A percentile compares a stretch with the other conserved stretches of the same genome.
These are phyloP conservation scores for Blastobasis lacticolella DNA, from an alignment of 2,888 invertebrate species.

Conservation along the genomic window DNA sequence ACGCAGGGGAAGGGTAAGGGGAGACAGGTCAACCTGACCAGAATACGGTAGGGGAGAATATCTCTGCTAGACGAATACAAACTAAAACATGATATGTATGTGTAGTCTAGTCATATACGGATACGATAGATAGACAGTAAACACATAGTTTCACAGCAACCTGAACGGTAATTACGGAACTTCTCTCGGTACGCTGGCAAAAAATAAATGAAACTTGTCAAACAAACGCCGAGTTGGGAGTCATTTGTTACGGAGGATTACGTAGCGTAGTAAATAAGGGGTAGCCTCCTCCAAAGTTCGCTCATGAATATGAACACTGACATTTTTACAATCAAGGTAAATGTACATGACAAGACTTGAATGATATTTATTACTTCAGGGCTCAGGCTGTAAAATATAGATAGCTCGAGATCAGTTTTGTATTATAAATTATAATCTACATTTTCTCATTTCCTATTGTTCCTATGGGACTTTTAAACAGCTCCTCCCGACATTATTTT, in stretches of 20 bases:
- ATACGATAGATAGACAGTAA: too few species aligned
- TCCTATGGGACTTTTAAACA: too few species aligned
- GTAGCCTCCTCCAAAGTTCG: not conserved
- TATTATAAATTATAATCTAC: too few species aligned
- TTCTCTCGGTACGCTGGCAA: slow-evolving; percentile 22
- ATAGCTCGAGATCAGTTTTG: too few species aligned
- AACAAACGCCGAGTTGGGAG: slow-evolving; percentile 13
- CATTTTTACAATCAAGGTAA: too few species aligned
- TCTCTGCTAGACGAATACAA: slow-evolving; percentile 27
- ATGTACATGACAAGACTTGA: too few species aligned
- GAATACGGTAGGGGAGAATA: slow-evolving; percentile 26
- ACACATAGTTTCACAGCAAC: not conserved
- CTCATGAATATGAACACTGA: not conserved
- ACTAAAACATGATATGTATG: not conserved
- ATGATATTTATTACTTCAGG: too few species aligned
- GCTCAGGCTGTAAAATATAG: too few species aligned
- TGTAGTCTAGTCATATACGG: not conserved
- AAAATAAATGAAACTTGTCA: slow-evolving; percentile 31
- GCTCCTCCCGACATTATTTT: too few species aligned
- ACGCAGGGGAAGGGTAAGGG: not conserved
- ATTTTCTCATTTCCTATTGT: too few species aligned
- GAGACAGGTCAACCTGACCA: slow-evolving; percentile 19
- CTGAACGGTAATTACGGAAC: slow-evolving; percentile 36
- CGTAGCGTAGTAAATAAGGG: not conserved
- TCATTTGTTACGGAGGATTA: slow-evolving; percentile 16